These are phyloP conservation scores for Nesoenas mayeri DNA, from an alignment of 2,113 vertebrate species.

Conservation along the genomic window DNA sequence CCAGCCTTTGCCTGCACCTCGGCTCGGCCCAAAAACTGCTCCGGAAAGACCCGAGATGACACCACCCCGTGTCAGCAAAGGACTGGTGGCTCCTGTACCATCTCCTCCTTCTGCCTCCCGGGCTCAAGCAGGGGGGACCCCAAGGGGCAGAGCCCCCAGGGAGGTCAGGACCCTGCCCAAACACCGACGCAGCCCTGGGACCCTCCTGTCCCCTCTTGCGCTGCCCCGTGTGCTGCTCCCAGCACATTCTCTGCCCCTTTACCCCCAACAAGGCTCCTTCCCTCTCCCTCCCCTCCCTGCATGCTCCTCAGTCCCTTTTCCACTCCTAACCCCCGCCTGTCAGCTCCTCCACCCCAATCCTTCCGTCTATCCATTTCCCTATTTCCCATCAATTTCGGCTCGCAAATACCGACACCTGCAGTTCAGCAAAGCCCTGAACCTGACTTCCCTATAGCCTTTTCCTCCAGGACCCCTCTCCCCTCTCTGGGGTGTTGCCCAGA, in stretches of 20 bases:
- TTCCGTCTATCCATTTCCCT: not conserved
- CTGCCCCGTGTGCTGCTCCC: not conserved
- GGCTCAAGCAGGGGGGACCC: not conserved
- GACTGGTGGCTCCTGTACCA: rapidly evolving
- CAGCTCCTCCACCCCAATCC: not conserved
- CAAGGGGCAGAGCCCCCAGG: not conserved
- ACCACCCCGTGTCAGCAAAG: not conserved
- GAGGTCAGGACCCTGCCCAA: not conserved
- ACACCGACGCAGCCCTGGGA: rapidly evolving
- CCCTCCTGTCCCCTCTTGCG: not conserved
- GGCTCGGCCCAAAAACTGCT: not conserved
- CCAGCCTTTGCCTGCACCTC: not conserved
- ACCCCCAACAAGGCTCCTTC: too few relatives aligned
- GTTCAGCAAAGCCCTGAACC: not conserved
- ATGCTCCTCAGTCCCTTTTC: not conserved
- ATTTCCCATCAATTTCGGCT: not conserved
- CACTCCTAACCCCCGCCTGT: rapidly evolving
- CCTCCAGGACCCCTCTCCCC: too few relatives aligned
- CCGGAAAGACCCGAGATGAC: not conserved
- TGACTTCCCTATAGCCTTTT: rapidly evolving
- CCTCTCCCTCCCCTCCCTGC: not conserved
- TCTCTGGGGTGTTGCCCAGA: not conserved
- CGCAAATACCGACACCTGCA: rapidly evolving
- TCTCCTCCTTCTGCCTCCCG: not conserved
- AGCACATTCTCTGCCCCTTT: not conserved